Evolutionary conservation across 2,888 invertebrate genomes (phyloP), one percentile per base, ranked within the genome.

Genomic region (Tortrix viridana): DNA sequence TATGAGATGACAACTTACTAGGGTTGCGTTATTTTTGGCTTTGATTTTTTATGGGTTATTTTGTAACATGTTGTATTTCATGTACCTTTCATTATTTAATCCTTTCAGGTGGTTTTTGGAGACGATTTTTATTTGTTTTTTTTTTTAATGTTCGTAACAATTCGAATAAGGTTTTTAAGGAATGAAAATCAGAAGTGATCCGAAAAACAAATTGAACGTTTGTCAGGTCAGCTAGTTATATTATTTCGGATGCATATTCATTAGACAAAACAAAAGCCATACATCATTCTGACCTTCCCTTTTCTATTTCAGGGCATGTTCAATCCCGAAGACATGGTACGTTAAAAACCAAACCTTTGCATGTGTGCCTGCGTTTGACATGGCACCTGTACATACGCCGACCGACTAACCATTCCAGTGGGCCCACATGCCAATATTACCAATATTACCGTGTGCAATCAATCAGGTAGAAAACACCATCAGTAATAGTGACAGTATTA

Each of bases 321-420:
- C 93, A 96, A 96, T 85, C 96, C 96, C 23, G 97, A 97, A 60
- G 97, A 97, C 86, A 93, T 97, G 88, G 94, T 95, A 88, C 91
- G 88, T 86, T 85, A 89, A 88, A n/a, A 77, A 71, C 68, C 73
- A 75, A 67, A 76, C 75, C 82, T 77, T 78, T 86, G 91, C 91
- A 92, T 91, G 74, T 72, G 79, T 84, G 76, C 80, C 75, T 79
- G 77, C 73, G 65, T 70, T 75, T 74, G 73, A 63, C 64, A 66
- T 75, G 84, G 84, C 83, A 82, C 77, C 67, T 88, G 89, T 89
- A 88, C 73, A 89, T 88, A 88, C 65, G 71, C 70, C 70, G 67
- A 68, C 59, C 59, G 55, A 66, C 60, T 56, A 58, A 41, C 22
- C 38, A 44, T 41, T 49, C 19, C 18, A 26, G 41, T 32, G 32